phyloP scores from a whole-genome alignment of 2,888 invertebrate genomes.

The Silvanus unidentatus region DNA sequence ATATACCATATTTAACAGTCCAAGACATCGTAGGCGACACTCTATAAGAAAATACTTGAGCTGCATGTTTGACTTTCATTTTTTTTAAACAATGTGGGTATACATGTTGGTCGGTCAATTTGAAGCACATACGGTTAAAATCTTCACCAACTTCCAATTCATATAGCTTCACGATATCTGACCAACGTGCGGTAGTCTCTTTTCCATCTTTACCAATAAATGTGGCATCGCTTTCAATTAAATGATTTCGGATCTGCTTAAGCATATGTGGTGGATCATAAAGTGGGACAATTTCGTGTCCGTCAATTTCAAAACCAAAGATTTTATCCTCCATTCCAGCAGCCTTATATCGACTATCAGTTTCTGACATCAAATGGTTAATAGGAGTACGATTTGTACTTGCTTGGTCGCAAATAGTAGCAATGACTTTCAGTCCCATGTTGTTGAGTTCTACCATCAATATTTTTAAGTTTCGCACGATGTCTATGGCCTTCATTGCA shows the following conservation, averaged over 20 bases:
- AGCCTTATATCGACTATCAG: neutral
- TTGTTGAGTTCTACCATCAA: slow-evolving; percentile 5
- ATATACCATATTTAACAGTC: too few relatives aligned
- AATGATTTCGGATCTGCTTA: neutral
- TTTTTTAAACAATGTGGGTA: slow-evolving; percentile 8
- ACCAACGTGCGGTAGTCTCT: too few relatives aligned
- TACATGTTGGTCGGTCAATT: slow-evolving; percentile 7
- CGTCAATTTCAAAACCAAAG: slow-evolving; percentile 6
- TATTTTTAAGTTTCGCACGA: slow-evolving; percentile 4
- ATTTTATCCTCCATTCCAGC: neutral
- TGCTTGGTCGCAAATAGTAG: slow-evolving; percentile 10
- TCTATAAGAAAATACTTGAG: slow-evolving; percentile 6
- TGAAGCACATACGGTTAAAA: neutral
- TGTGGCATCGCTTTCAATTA: neutral
- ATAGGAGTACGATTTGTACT: slow-evolving; percentile 7
- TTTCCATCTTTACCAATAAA: too few relatives aligned
- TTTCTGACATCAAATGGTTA: slow-evolving; percentile 6
- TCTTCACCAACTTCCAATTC: too few relatives aligned
- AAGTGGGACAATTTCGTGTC: slow-evolving; percentile 11
- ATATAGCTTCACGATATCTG: too few relatives aligned
- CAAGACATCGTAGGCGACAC: too few relatives aligned
- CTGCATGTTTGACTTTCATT: slow-evolving; percentile 8
- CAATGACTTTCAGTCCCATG: slow-evolving; percentile 9
- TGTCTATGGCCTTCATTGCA: slow-evolving; percentile 1
- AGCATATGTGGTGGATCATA: slow-evolving; percentile 11